phyloP scores from a whole-genome alignment of 2,797 vertebrate species.

The Euthynnus affinis region DNA sequence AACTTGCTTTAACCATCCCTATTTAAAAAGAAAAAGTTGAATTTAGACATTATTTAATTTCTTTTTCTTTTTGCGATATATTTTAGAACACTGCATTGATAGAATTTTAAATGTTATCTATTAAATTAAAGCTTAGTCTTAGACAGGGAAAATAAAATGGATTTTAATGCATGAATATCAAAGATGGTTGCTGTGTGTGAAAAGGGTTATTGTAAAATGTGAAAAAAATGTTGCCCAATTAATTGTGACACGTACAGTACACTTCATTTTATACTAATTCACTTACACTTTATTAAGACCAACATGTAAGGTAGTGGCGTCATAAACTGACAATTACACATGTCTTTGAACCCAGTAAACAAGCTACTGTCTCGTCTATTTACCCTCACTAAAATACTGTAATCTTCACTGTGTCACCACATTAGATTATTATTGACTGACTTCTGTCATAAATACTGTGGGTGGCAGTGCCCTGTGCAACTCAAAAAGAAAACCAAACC shows the following conservation, averaged over 20 bases:
- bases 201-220: neutral
- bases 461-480: neutral
- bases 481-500: neutral
- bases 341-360: slow-evolving; percentile 42
- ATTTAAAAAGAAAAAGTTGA: too few species aligned
- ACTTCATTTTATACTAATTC: neutral
- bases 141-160: neutral
- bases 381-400: neutral
- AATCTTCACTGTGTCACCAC: neutral
- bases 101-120: neutral
- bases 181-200: neutral
- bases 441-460: slow-evolving; percentile 13
- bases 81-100: neutral
- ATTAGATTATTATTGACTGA: neutral
- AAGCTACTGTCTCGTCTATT: slow-evolving; percentile 39
- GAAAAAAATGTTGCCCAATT: neutral
- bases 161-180: neutral
- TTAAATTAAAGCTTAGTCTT: neutral
- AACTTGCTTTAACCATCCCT: too few species aligned
- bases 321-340: neutral
- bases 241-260: neutral
- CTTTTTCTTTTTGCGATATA: neutral
- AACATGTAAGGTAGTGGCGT: neutral
- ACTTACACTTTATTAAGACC: neutral
- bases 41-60: too few species aligned